Base-by-base conservation (phyloP, 2,113 vertebrate genomes). In the Chaenogobius annularis region DNA sequence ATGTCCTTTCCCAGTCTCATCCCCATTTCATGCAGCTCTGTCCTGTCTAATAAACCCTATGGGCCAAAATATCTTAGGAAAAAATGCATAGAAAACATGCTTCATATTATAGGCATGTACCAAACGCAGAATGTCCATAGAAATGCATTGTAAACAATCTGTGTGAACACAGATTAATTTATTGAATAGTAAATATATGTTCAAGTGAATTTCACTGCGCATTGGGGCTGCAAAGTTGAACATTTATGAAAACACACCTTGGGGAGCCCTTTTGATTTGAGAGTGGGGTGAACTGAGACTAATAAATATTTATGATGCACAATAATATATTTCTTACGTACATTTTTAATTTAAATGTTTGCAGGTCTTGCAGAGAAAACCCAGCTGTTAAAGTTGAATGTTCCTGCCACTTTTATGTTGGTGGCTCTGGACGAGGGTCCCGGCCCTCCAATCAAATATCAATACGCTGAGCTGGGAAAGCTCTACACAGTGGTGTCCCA, bases 381-480 rank as follows among this genome's bases (percentile, higher is more conserved):
- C 5, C 98, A 99, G 79, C 93, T 99, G 77, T 90, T 99, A 80
- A 99, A 99, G 89, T 88, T 99, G 61, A 98, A 95, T 68, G 98
- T 99, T 71, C 98, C 98, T 72, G 96, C 97, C 81, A 99, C 97
- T 2, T 99, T 99, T 91, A 99, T 99, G 98, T 92, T 99, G 82
- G 98, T 99, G 44, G 96, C 98, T 81, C 92, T 99, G 90, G 98
- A 99, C 67, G 98, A 99, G 90, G 98, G 98, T 62, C 97, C 97
- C 5, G 98, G 98, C n/a, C 98, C 98, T 81, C 96, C 98, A 65
- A 99, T 99, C 80, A 99, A 99, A 79, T 99, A 99, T 87, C 98
- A 99, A 90, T 99, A 98, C 73, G 98, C 98, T 68, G 97, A 99
- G 85, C 94, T 99, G 86, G 98, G 98, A 75, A 99, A 99, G 87